Conservation (phyloP, 2,797 vertebrate species). For the Coregonus sp. region DNA sequence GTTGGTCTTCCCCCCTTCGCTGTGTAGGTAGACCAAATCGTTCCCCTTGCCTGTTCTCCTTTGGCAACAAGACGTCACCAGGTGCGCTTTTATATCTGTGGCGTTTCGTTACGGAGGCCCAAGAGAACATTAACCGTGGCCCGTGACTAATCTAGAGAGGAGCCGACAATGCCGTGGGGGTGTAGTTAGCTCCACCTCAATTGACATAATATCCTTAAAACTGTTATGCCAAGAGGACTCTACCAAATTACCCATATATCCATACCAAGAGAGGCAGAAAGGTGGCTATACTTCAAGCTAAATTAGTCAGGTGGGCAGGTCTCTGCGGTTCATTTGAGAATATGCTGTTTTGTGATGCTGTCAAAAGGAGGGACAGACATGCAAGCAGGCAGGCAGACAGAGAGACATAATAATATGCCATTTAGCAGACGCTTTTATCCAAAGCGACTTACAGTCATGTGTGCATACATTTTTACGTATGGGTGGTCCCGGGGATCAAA, state of each 20-base stretch:
- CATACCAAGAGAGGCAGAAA: neutral
- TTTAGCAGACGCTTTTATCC: no score
- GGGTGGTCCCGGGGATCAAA: no score
- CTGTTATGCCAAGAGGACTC: slow-evolving; percentile 9
- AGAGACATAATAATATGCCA: no score
- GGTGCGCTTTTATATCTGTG: slow-evolving; percentile 70
- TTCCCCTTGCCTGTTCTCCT: slow-evolving; percentile 11
- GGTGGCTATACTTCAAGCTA: neutral
- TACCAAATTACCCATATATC: slow-evolving; percentile 15
- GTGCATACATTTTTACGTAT: no score
- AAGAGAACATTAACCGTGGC: slow-evolving; percentile 46
- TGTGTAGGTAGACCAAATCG: slow-evolving; percentile 7
- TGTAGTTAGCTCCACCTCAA: slow-evolving; percentile 30
- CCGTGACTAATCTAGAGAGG: slow-evolving; percentile 57
- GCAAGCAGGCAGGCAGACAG: no score
- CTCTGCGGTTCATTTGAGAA: slow-evolving; percentile 8
- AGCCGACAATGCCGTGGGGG: slow-evolving; percentile 35
- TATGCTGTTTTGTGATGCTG: neutral
- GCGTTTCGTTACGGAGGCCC: slow-evolving; percentile 62
- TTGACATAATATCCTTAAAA: slow-evolving; percentile 4
- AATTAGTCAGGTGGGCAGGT: neutral
- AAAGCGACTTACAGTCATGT: no score
- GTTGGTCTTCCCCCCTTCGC: neutral
- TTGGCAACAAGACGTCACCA: slow-evolving; percentile 38
- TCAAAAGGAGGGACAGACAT: neutral